These are phyloP conservation scores for Pitta sordida DNA, from an alignment of 2,113 vertebrate species.

Conservation along the genomic window DNA sequence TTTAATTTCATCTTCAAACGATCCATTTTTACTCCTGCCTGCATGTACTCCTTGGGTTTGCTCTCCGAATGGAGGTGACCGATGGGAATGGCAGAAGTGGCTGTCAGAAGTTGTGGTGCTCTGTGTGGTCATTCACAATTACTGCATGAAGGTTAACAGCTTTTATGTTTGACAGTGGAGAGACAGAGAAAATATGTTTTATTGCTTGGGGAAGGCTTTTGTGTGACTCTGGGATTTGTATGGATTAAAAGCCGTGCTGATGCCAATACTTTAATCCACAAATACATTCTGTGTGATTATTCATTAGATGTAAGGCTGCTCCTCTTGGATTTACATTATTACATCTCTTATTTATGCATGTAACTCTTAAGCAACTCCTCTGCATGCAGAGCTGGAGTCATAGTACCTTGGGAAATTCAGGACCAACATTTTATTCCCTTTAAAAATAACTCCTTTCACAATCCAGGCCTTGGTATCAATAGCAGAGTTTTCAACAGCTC, in stretches of 20 bases:
- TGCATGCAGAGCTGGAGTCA: background rate
- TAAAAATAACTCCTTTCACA: background rate
- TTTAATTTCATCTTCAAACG: background rate
- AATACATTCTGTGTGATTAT: background rate
- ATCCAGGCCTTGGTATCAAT: background rate
- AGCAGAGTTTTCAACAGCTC: background rate
- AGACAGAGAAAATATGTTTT: background rate
- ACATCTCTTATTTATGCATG: background rate
- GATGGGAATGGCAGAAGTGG: background rate
- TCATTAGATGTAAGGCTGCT: background rate
- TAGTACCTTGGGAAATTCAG: background rate
- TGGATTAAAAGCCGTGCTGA: background rate
- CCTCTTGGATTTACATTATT: background rate
- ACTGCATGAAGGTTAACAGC: background rate
- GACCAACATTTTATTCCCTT: background rate
- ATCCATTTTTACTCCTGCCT: background rate
- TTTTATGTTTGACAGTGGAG: background rate
- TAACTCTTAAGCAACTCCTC: background rate
- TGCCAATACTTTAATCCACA: background rate
- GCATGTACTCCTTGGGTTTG: background rate
- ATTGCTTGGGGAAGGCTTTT: background rate
- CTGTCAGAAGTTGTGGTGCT: background rate
- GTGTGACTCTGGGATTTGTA: background rate
- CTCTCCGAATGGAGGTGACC: background rate
- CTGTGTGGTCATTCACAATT: background rate